Conservation (phyloP, 2,797 vertebrate genomes). For the Chiroxiphia lanceolata region DNA sequence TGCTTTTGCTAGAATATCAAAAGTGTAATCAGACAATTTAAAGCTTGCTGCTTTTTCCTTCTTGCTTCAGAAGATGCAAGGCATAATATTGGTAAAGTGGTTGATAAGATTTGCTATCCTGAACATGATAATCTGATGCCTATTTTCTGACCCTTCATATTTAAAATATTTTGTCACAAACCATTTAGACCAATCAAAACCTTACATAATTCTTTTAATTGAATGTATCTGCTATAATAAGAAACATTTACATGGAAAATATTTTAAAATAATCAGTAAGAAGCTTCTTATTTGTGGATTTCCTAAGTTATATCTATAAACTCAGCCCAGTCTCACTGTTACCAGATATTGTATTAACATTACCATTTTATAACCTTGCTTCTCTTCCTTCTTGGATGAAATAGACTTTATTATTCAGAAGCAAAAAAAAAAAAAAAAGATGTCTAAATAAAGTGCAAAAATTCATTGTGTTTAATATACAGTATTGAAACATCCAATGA, state of each 20-base stretch:
- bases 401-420: not conserved
- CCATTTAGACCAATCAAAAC: not conserved
- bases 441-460: not conserved
- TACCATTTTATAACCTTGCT: not conserved
- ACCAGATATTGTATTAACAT: not conserved
- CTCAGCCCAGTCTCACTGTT: not conserved
- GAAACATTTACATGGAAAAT: not conserved
- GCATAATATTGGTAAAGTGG: not conserved
- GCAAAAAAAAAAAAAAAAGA: not conserved
- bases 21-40: not conserved
- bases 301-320: not conserved
- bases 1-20: not conserved
- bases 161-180: not conserved
- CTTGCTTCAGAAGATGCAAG: not conserved
- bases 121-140: not conserved
- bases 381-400: not conserved
- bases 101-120: not conserved
- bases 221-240: not conserved
- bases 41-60: not conserved
- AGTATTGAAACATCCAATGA: not conserved
- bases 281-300: not conserved
- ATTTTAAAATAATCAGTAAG: not conserved
- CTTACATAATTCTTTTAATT: not conserved
- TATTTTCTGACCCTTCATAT: not conserved
- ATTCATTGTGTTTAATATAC: not conserved